Base-by-base conservation (phyloP, 2,888 invertebrate species). In the Julus scanicus region DNA sequence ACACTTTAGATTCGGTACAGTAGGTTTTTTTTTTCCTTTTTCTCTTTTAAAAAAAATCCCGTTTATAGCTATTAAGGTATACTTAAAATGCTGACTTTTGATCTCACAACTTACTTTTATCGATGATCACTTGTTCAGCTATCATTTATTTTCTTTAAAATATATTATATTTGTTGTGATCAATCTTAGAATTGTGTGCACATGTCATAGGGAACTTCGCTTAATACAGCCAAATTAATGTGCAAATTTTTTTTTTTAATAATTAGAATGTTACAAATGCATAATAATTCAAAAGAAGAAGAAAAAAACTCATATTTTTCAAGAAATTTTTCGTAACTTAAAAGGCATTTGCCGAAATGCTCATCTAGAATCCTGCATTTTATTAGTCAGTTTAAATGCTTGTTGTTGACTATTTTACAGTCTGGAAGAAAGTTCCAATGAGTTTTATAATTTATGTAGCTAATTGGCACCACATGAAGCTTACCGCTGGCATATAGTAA, bases 151-250 rank as follows among this genome's bases (percentile, higher is more conserved):
- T 80, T 29, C 29, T 29, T 37, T 80, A 20, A 80, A 80, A 80
- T 80, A 80, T 71, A 71, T 20, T 80, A 80, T 37, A 80, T 80
- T 80, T 80, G 80, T 80, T 80, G 80, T 80, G 80, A 80, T 80
- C 80, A 37, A 2, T 80, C 80, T 80, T 80, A 80, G 37, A 80
- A 37, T 80, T 80, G 15, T 13, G 37, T 80, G 37, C 80, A 80
- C 37, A 15, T 37, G 80, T 37, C 80, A 37, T 15, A 80, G 80
- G 15, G 37, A 37, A 80, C 37, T 80, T 29, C 80, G 80, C 37
- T 80, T 80, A 37, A 13, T 80, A 80, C 37, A 80, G 80, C 80
- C 37, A 80, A 80, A 37, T 80, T 80, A 39, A 80, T 37, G 80
- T 80, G 80, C 80, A 80, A 29, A 71, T 39, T 80, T 80, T 80